These are phyloP conservation scores for Mellilla xanthometata DNA, from an alignment of 2,888 invertebrate species.

Conservation along the genomic window DNA sequence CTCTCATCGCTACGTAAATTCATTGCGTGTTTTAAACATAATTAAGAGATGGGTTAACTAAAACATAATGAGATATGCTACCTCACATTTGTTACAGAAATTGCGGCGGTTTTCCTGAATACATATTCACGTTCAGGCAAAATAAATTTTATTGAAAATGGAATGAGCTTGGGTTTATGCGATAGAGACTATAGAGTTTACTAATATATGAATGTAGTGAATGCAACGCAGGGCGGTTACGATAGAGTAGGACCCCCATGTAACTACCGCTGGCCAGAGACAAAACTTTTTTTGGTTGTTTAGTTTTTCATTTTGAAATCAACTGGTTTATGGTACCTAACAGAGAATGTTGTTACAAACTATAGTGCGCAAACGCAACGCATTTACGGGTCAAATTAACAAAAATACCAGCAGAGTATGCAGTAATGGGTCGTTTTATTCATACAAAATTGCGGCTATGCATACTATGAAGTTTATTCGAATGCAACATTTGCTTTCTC, in stretches of 20 bases:
- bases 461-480: too few relatives aligned
- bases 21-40: conserved; percentile 19
- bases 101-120: conserved; percentile 21
- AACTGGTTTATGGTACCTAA: too few relatives aligned
- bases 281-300: background rate
- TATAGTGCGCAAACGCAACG: too few relatives aligned
- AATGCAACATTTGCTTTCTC: too few relatives aligned
- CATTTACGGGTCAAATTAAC: too few relatives aligned
- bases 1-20: conserved; percentile 13
- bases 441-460: too few relatives aligned
- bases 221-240: conserved; percentile 32
- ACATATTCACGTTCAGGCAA: conserved; percentile 12
- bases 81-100: conserved; percentile 22
- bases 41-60: conserved; percentile 24
- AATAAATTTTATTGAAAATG: conserved; percentile 15
- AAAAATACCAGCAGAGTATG: too few relatives aligned
- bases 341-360: too few relatives aligned
- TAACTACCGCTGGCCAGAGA: too few relatives aligned
- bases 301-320: too few relatives aligned
- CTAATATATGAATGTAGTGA: conserved; percentile 30
- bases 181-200: conserved; percentile 20
- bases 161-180: conserved; percentile 8
- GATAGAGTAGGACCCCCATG: conserved; percentile 11
- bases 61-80: conserved; percentile 22
- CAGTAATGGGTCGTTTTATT: too few relatives aligned